phyloP scores from a whole-genome alignment of 2,113 vertebrate species.

The Anguilla rostrata region DNA sequence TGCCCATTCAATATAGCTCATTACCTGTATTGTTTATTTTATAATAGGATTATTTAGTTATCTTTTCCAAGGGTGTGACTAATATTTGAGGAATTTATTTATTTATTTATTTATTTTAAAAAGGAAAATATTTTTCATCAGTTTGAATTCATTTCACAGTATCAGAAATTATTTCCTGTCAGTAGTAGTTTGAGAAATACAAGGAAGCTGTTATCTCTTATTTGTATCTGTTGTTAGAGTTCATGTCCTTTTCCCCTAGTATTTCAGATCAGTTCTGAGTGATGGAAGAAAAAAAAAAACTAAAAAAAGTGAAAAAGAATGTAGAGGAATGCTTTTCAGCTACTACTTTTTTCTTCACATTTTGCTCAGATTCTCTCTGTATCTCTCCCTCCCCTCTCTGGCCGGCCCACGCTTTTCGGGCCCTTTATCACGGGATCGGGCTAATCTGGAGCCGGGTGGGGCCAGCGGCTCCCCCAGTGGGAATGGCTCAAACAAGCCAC shows the following conservation, averaged over 20 bases:
- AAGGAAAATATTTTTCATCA: background rate
- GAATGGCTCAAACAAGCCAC: slow-evolving; percentile 90
- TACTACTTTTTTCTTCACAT: slow-evolving; percentile 5
- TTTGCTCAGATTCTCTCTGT: slow-evolving; percentile 4
- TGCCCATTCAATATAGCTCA: no score
- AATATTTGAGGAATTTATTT: background rate
- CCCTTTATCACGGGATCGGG: slow-evolving; percentile 88
- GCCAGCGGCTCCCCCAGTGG: slow-evolving; percentile 83
- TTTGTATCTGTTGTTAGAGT: background rate
- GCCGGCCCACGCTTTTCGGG: slow-evolving; percentile 71
- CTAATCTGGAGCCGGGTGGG: slow-evolving; percentile 84
- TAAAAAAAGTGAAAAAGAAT: background rate
- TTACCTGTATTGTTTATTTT: no score
- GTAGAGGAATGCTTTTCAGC: slow-evolving; percentile 7
- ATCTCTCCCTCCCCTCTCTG: background rate
- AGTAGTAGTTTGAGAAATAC: background rate
- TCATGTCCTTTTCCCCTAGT: background rate
- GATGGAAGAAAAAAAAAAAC: background rate
- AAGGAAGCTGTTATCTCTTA: background rate
- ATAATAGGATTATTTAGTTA: no score
- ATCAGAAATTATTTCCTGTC: background rate
- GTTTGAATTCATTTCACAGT: background rate
- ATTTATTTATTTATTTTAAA: background rate
- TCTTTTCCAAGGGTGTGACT: background rate
- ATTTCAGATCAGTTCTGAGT: background rate